Base-by-base conservation (phyloP, 2,888 invertebrate species). In the Patella caerulea region DNA sequence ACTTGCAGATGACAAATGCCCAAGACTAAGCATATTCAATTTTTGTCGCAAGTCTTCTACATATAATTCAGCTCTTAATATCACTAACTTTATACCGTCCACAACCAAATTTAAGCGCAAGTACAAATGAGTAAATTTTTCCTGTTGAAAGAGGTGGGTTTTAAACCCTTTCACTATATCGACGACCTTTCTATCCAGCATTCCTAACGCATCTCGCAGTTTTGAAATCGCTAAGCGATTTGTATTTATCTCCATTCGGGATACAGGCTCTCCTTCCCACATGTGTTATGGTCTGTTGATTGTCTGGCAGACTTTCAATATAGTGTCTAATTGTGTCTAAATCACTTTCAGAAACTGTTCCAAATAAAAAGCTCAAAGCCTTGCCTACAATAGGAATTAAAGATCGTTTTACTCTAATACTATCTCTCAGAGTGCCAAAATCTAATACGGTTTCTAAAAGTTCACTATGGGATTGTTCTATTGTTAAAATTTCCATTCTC, bases 261-360 rank as follows among this genome's bases (percentile, higher is more conserved):
- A 69, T n/a, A 80, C 17, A 78, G n/a, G 53, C 74, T 72, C 59
- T n/a, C 3, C 73, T 53, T 3, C 78, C 14, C 19, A 76, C 76
- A 76, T 78, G 80, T 45, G 74, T 59, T 15, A 80, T 72, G 11
- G 73, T 14, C 74, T 78, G 59, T 59, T 80, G 80, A 59, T 78
- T 78, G 54, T 19, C 17, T n/a, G 76, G 74, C 29, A 74, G 53
- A 55, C 11, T 76, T 29, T 59, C 14, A 54, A 78, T 70, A 69
- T 75, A 76, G 34, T 19, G 73, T 9, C 72, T 59, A 59, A 80
- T 76, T 15, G 54, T 55, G 17, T 73, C 19, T 65, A 80, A 55
- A 45, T 80, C 80, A 29, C 11, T 7, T n/a, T 72, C 71, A 15
- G 75, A 71, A 2, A 78, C 72, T 3, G 75, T 73, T 7, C 78